Percentiles rank a stretch among this genome's conserved stretches.
Evolutionary conservation across 2,888 invertebrate genomes (phyloP).

Genomic region (Gryllus longicercus): DNA sequence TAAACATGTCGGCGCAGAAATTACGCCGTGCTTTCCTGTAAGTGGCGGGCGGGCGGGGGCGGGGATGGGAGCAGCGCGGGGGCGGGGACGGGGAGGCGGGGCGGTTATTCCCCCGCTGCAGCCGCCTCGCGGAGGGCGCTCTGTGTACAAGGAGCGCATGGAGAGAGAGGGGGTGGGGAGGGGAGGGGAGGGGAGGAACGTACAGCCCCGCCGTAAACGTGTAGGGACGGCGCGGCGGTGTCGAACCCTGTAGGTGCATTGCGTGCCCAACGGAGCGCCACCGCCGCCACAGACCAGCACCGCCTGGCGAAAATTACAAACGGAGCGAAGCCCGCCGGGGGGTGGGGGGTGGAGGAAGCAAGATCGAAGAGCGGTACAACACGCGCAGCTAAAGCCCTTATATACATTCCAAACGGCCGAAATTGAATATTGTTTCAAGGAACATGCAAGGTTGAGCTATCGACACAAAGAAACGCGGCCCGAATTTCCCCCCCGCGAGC

Average conservation of each 20-base stretch:
- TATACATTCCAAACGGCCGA: slow-evolving; percentile 1
- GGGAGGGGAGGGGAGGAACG: not conserved
- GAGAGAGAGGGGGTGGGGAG: not conserved
- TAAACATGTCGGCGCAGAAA: not conserved
- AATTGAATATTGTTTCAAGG: slow-evolving; percentile 17
- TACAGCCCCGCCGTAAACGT: slow-evolving; percentile 4
- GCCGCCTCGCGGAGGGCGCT: not conserved
- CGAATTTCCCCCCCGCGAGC: too few relatives aligned
- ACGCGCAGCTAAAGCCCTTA: not conserved
- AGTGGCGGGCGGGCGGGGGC: not conserved
- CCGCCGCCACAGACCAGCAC: not conserved
- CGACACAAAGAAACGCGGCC: not conserved
- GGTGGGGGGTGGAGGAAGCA: not conserved
- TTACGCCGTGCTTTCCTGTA: slow-evolving; percentile 6
- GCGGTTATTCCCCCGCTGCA: not conserved
- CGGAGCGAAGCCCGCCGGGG: not conserved
- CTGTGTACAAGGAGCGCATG: not conserved
- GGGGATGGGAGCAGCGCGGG: not conserved
- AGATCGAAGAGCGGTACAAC: not conserved
- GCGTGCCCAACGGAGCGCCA: not conserved
- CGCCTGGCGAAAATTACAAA: too few relatives aligned
- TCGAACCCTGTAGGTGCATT: not conserved
- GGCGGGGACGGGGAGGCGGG: not conserved
- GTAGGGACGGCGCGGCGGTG: not conserved
- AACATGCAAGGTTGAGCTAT: not conserved